Evolutionary conservation across 64 coral and sea anemone genomes (phyloP).

Genomic region (Porites australiensis): DNA sequence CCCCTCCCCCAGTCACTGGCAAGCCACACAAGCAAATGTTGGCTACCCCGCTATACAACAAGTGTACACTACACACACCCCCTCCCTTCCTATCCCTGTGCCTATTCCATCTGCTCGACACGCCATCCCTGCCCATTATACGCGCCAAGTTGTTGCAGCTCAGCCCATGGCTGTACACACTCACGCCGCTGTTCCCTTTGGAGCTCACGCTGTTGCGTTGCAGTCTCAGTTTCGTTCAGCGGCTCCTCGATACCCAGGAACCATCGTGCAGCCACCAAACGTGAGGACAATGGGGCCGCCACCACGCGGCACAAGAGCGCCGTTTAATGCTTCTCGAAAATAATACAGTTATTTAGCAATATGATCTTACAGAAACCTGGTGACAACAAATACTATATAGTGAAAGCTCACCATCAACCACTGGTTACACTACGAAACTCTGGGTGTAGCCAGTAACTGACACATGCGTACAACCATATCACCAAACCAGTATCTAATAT

Average conservation of each 20-base stretch:
- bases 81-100: constrained; percentile 97
- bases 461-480: too few species aligned
- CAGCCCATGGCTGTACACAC: constrained; percentile 34
- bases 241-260: constrained; percentile 4
- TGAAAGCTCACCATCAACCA: too few species aligned
- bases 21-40: constrained; percentile 44
- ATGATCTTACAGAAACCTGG: too few species aligned
- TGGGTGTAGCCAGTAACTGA: too few species aligned
- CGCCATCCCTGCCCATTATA: constrained; percentile 11
- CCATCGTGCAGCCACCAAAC: background rate
- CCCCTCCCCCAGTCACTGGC: constrained; percentile 73
- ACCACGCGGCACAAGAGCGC: constrained; percentile 16
- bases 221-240: constrained; percentile 37
- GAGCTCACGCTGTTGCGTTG: constrained; percentile 6
- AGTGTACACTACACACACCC: constrained; percentile 83
- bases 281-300: constrained; percentile 9
- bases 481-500: too few species aligned
- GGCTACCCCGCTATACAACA: constrained; percentile 65
- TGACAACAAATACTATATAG: too few species aligned
- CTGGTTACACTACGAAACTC: too few species aligned
- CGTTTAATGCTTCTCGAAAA: constrained; percentile 14
- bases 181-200: constrained; percentile 1
- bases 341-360: background rate
- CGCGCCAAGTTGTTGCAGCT: constrained; percentile 24
- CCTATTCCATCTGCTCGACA: constrained; percentile 76